phyloP scores from a whole-genome alignment of 1,140 invertebrate species.

The Druon quercuslanigerum region DNA sequence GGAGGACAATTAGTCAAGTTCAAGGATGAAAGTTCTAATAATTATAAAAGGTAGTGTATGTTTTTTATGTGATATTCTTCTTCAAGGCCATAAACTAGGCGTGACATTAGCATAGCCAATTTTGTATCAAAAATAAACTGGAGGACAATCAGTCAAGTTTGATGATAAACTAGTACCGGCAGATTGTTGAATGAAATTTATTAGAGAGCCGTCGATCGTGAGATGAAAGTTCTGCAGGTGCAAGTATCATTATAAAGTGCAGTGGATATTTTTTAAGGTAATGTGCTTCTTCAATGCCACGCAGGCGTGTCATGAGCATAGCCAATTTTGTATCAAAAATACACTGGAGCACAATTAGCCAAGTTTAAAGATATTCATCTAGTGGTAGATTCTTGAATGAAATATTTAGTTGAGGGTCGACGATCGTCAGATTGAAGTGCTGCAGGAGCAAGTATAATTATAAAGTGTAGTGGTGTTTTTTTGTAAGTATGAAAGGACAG shows the following conservation, averaged over 20 bases:
- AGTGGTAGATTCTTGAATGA: slow-evolving; percentile 4
- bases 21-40: neutral
- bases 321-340: too few species aligned
- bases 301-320: too few species aligned
- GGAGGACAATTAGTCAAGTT: neutral
- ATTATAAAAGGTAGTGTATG: neutral
- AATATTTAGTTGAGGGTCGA: neutral
- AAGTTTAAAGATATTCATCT: slow-evolving; percentile 21
- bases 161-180: neutral
- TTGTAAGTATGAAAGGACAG: neutral
- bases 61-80: too few species aligned
- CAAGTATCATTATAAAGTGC: slow-evolving; percentile 5
- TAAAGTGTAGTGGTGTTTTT: neutral
- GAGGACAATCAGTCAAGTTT: neutral
- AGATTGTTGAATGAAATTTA: slow-evolving; percentile 1
- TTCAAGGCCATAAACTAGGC: too few species aligned
- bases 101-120: too few species aligned
- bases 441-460: slow-evolving; percentile 13
- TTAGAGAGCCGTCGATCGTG: neutral
- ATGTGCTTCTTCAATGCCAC: too few species aligned
- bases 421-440: neutral
- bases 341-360: too few species aligned
- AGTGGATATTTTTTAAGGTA: too few species aligned
- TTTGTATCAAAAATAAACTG: too few species aligned
- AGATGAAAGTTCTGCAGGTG: neutral